Percentiles rank a stretch among this genome's conserved stretches.
Evolutionary conservation across 2,113 vertebrate species (phyloP).

Genomic region (Alligator sinensis): DNA sequence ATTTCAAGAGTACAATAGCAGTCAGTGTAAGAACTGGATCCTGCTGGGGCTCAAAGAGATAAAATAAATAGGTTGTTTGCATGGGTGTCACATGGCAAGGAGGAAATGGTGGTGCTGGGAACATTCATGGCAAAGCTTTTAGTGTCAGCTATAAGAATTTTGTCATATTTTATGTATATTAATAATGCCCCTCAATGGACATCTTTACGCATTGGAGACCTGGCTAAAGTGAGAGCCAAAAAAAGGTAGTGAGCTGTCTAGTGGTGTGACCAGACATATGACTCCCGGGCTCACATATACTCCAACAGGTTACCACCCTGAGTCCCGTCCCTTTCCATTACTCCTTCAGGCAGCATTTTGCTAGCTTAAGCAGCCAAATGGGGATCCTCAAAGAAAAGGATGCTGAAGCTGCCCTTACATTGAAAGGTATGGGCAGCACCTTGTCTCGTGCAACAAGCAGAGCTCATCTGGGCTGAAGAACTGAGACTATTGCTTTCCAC

Average conservation of each 20-base stretch:
- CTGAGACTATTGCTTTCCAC: neutral
- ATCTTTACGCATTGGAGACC: neutral
- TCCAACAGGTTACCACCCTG: neutral
- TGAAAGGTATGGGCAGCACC: too few relatives aligned
- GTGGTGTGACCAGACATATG: neutral
- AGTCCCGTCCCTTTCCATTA: accelerated
- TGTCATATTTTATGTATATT: neutral
- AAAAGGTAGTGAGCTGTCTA: neutral
- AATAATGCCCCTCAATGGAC: neutral
- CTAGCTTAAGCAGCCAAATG: too few relatives aligned
- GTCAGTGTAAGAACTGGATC: neutral
- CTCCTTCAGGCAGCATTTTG: neutral
- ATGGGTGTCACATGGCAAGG: neutral
- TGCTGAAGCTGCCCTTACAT: neutral
- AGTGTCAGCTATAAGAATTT: neutral
- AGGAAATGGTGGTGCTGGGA: neutral
- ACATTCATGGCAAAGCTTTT: accelerated
- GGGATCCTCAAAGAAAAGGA: neutral
- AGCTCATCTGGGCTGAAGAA: neutral
- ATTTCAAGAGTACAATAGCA: neutral
- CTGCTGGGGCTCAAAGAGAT: neutral
- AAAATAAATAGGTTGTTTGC: constrained; percentile 13
- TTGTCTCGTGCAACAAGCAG: neutral
- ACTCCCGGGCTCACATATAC: neutral
- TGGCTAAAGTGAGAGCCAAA: accelerated